These are phyloP conservation scores for Melitaea cinxia DNA, from an alignment of 1,140 invertebrate genomes.

Conservation along the genomic window DNA sequence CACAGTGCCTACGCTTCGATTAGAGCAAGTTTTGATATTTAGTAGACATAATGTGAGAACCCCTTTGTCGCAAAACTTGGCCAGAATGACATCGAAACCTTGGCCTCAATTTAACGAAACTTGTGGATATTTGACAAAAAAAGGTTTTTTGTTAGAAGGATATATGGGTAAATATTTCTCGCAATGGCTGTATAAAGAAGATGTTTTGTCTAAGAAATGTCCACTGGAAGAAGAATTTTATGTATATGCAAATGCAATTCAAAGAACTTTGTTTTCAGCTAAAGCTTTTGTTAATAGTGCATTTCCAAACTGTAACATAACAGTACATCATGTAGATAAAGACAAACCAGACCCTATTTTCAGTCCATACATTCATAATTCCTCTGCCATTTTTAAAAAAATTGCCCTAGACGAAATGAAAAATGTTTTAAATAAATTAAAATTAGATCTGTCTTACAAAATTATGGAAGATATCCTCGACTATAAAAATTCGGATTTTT, in stretches of 20 bases:
- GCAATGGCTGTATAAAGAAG: conserved; percentile 49
- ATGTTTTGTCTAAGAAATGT: conserved; percentile 45
- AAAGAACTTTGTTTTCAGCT: conserved; percentile 61
- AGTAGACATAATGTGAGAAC: conserved; percentile 67
- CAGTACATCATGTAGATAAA: conserved; percentile 45
- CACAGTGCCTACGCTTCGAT: conserved; percentile 7
- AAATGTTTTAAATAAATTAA: conserved; percentile 44
- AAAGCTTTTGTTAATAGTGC: conserved; percentile 56
- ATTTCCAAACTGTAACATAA: conserved; percentile 58
- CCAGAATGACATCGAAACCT: conserved; percentile 49
- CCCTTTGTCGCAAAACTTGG: conserved; percentile 57
- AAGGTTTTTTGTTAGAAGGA: conserved; percentile 62
- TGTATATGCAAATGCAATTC: conserved; percentile 60
- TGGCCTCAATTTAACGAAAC: conserved; percentile 66
- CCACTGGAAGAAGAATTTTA: conserved; percentile 53
- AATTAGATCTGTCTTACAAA: conserved; percentile 51
- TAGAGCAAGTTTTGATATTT: conserved; percentile 65
- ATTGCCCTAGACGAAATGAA: conserved; percentile 55
- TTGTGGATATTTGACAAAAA: conserved; percentile 62
- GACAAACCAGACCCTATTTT: conserved; percentile 58
- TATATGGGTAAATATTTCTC: conserved; percentile 64
- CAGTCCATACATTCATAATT: conserved; percentile 59
- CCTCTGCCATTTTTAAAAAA: conserved; percentile 45
- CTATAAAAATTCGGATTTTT: conserved; percentile 55
- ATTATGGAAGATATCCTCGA: conserved; percentile 53